Evolutionary conservation across 2,888 invertebrate genomes (phyloP), one percentile per base, ranked within the genome.

Genomic region (Fragum sueziense): DNA sequence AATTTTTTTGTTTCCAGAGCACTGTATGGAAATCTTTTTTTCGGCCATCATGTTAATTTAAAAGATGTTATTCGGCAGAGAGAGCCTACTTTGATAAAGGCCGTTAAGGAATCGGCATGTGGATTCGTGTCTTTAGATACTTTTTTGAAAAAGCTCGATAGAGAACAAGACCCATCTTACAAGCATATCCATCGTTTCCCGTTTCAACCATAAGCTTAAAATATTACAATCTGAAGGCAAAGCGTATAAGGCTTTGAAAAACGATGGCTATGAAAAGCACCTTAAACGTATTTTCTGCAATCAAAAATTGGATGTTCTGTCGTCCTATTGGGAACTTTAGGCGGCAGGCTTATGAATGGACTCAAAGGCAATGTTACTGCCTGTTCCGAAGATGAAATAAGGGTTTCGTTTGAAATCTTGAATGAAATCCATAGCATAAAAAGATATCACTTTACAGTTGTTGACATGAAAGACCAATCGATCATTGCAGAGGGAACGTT

Each of bases 311-410:
- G 27, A 27, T 79, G 78, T 67, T 79, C 74, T 61, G 80, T 83
- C 2, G 71, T 80, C n/a, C 51, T 80, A 25, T 29, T 83, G 2
- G 68, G 62, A n/a, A 82, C 81, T 51, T 29, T 79, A 22, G 68
- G 79, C 54, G 75, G 70, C 22, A 75, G 73, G 25, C 34, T 82
- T 20, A 76, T 81, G n/a, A 82, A 84, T 79, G 79, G 79, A 14
- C 31, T 81, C 31, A 54, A 33, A 33, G 70, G 70, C 52, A 7
- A 54, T 54, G 54, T 70, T 22, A 52, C 29, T 33, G 70, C 33
- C 3, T 54, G 54, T 54, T 22, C 54, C 7, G 70, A 70, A 20
- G 25, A 69, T 52, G 54, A 70, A 25, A 54, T 52, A n/a, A 33
- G 20, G 9, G 57, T 70, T 11, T 11, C 31, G 17, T 70, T 70